Evolutionary conservation across 1,140 invertebrate genomes (phyloP).

Genomic region (Reticulitermes speratus): DNA sequence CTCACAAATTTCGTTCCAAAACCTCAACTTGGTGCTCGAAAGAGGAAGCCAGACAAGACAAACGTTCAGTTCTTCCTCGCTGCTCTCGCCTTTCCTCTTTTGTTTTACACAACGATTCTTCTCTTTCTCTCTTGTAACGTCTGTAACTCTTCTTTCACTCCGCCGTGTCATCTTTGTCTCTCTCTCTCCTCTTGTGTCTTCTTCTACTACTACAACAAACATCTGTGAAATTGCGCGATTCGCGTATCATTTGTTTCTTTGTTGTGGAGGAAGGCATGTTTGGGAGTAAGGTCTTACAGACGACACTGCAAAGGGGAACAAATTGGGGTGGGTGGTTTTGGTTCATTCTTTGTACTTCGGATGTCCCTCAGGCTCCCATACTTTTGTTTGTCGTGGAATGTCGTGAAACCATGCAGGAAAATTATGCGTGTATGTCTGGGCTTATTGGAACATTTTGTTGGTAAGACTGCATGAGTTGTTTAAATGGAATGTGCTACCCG

Average conservation of each 20-base stretch:
- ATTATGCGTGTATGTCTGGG: not conserved
- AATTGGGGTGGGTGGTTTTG: constrained; percentile 8
- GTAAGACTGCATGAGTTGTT: not conserved
- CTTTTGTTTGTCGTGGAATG: not conserved
- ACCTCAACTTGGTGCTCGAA: constrained; percentile 28
- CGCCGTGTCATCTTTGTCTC: constrained; percentile 3
- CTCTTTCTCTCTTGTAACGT: not conserved
- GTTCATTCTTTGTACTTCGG: constrained; percentile 15
- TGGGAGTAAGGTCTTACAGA: not conserved
- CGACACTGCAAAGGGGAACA: not conserved
- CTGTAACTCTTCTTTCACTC: not conserved
- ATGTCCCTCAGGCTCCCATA: not conserved
- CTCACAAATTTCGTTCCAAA: constrained; percentile 32
- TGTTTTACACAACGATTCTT: not conserved
- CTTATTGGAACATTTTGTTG: not conserved
- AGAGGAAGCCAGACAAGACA: constrained; percentile 26
- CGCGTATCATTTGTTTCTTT: constrained; percentile 16
- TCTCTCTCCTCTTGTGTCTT: not conserved
- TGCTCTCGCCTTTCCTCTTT: not conserved
- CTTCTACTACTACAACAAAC: constrained; percentile 1
- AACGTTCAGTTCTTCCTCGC: constrained; percentile 16
- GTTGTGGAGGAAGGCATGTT: not conserved
- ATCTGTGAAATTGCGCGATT: constrained; percentile 18
- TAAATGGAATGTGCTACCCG: not conserved
- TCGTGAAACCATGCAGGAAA: not conserved